A percentile compares a stretch with the other conserved stretches of the same genome.
phyloP scores from a whole-genome alignment of 37 sponge, comb jelly and placozoan genomes.

The Aplysina aerophoba region DNA sequence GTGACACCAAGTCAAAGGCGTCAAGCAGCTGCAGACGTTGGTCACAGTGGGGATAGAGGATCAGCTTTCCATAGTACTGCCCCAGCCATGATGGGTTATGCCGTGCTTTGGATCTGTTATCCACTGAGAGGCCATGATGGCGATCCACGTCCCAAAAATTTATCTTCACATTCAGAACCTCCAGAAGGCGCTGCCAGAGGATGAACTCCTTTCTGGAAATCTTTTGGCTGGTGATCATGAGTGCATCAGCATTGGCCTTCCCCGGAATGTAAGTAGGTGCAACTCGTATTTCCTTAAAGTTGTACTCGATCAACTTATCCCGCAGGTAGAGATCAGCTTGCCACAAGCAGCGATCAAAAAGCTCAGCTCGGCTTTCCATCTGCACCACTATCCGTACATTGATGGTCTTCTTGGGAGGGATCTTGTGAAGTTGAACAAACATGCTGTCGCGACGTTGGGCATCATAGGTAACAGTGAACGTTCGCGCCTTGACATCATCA shows the following conservation, averaged over 20 bases:
- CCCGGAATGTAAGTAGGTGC: conserved; percentile 53
- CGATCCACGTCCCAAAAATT: conserved; percentile 72
- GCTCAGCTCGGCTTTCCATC: conserved; percentile 47
- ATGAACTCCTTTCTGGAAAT: conserved; percentile 44
- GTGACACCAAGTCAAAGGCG: conserved; percentile 13
- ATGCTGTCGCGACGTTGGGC: conserved; percentile 44
- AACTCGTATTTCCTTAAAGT: conserved; percentile 46
- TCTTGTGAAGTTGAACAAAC: conserved; percentile 35
- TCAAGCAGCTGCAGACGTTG: neutral
- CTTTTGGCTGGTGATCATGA: conserved; percentile 58
- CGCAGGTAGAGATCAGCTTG: conserved; percentile 70
- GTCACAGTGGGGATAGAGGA: conserved; percentile 45
- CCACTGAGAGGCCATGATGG: conserved; percentile 27
- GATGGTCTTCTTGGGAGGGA: conserved; percentile 51
- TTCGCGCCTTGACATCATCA: neutral
- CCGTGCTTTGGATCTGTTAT: neutral
- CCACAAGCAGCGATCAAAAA: conserved; percentile 63
- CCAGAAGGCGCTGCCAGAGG: conserved; percentile 70
- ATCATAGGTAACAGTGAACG: conserved; percentile 45
- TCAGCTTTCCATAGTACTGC: conserved; percentile 22
- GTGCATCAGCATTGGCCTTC: conserved; percentile 32
- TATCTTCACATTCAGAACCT: conserved; percentile 38
- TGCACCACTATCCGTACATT: conserved; percentile 44
- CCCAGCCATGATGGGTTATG: conserved; percentile 29
- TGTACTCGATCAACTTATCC: conserved; percentile 78